These are phyloP conservation scores for Eristalis intricaria DNA, from an alignment of 2,888 invertebrate genomes.

Conservation along the genomic window DNA sequence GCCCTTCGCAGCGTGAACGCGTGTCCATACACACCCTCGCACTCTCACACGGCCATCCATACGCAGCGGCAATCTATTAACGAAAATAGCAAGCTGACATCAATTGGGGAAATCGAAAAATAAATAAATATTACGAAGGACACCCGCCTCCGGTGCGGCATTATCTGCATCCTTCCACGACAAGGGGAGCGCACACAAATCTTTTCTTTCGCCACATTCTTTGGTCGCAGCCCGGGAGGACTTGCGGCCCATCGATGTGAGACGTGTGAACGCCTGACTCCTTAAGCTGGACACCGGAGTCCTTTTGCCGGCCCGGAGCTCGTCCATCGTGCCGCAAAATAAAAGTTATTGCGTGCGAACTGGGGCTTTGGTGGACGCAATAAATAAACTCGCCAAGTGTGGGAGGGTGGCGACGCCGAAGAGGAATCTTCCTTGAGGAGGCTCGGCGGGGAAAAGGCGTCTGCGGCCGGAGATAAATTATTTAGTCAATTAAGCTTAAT, in stretches of 20 bases:
- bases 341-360: constrained; percentile 71
- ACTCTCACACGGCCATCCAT: not conserved
- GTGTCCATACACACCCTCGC: not conserved
- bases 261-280: constrained; percentile 46
- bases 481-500: constrained; percentile 79
- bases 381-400: constrained; percentile 57
- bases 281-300: constrained; percentile 43
- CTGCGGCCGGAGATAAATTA: constrained; percentile 76
- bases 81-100: constrained; percentile 48
- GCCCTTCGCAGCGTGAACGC: not conserved
- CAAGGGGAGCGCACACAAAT: constrained; percentile 44
- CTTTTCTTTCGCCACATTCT: not conserved
- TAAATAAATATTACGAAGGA: constrained; percentile 65
- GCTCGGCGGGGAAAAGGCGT: constrained; percentile 41
- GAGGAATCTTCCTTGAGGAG: constrained; percentile 10
- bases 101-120: constrained; percentile 67
- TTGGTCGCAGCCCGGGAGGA: constrained; percentile 1
- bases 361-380: constrained; percentile 55
- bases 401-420: constrained; percentile 6
- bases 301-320: constrained; percentile 22
- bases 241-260: constrained; percentile 35
- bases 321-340: constrained; percentile 63
- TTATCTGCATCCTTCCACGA: constrained; percentile 52
- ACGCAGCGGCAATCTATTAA: constrained; percentile 38
- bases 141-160: constrained; percentile 32